These are phyloP conservation scores for Xanthostigma xanthostigma DNA, from an alignment of 2,888 invertebrate species.

Conservation along the genomic window DNA sequence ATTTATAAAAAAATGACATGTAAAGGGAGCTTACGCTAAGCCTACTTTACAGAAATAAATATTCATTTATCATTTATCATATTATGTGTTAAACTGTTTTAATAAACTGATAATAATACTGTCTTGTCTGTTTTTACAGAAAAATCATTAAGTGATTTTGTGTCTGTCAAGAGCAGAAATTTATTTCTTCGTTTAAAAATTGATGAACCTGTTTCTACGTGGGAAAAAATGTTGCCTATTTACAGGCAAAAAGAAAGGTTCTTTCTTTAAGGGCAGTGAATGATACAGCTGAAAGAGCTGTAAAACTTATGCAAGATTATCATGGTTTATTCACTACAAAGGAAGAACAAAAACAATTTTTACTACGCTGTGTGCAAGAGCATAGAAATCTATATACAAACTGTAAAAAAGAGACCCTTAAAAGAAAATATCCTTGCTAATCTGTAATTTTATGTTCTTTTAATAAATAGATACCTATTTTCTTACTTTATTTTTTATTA, in stretches of 20 bases:
- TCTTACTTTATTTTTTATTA: neutral
- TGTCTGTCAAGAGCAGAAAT: neutral
- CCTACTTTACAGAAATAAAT: too few relatives aligned
- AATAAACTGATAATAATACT: constrained; percentile 1
- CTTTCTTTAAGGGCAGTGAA: constrained; percentile 8
- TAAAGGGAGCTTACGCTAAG: too few relatives aligned
- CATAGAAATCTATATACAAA: constrained; percentile 6
- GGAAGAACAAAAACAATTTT: constrained; percentile 9
- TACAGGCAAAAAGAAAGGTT: constrained; percentile 2
- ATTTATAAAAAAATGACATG: too few relatives aligned
- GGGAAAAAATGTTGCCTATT: neutral
- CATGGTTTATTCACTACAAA: constrained; percentile 6
- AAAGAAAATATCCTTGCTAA: constrained; percentile 6
- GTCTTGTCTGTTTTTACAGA: neutral
- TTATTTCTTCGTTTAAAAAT: neutral
- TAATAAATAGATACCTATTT: neutral
- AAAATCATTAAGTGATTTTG: constrained; percentile 2
- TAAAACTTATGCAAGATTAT: constrained; percentile 11
- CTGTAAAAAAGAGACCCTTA: constrained; percentile 6
- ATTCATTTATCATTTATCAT: too few relatives aligned
- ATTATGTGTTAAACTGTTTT: constrained; percentile 1
- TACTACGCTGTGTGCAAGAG: constrained; percentile 5
- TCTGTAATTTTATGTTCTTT: constrained; percentile 2
- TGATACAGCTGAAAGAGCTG: constrained; percentile 10
- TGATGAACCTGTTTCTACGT: neutral